Evolutionary conservation across 2,797 vertebrate genomes (phyloP).

Genomic region (Onychomys arenicola): DNA sequence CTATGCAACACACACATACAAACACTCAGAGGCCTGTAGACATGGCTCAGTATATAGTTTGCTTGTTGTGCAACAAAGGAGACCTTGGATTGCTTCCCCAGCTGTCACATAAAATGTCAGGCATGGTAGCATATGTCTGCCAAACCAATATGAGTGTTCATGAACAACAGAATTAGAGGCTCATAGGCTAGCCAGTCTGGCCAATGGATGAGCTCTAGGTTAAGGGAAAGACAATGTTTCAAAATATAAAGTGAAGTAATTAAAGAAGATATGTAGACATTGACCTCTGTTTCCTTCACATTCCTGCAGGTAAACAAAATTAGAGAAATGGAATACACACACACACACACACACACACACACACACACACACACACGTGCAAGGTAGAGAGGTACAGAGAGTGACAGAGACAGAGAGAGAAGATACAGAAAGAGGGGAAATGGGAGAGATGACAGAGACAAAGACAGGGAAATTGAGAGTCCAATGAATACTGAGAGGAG

Average conservation of each 20-base stretch:
- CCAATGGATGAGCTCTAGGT: not conserved
- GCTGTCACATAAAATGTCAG: not conserved
- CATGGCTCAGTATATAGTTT: not conserved
- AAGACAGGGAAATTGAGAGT: not conserved
- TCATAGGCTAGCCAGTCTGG: not conserved
- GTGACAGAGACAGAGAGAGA: not conserved
- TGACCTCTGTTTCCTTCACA: not conserved
- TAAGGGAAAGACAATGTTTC: not conserved
- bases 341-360: too few species aligned
- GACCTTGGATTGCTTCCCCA: not conserved
- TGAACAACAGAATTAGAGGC: too few species aligned
- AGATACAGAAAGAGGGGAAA: not conserved
- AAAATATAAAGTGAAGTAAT: not conserved
- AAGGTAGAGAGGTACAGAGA: too few species aligned
- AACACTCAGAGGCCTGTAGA: not conserved
- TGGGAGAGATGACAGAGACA: not conserved
- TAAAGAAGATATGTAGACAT: not conserved
- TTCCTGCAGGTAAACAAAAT: not conserved
- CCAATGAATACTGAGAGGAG: not conserved
- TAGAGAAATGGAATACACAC: not conserved
- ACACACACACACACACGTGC: too few species aligned
- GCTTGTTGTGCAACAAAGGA: not conserved
- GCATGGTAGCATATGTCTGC: not conserved
- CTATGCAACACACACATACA: too few species aligned
- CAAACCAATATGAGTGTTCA: not conserved